Conservation (phyloP, 2,888 invertebrate species). For the Bruchidius siliquastri region DNA sequence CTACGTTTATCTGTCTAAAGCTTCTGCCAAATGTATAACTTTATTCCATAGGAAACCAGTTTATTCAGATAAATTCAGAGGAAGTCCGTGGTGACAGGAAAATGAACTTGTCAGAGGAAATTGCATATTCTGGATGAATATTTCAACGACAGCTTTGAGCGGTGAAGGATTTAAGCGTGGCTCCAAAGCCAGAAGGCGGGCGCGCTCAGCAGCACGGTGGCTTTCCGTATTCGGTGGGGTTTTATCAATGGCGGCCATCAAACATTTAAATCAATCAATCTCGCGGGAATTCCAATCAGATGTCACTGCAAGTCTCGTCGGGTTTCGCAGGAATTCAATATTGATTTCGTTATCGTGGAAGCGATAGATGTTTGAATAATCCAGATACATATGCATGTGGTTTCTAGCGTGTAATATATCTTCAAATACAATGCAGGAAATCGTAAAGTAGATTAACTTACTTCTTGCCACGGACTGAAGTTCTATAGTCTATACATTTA, state of each 20-base stretch:
- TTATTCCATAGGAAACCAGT: not conserved
- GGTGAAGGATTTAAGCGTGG: not conserved
- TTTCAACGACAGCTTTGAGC: not conserved
- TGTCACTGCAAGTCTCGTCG: slow-evolving; percentile 22
- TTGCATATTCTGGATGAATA: not conserved
- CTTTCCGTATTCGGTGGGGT: not conserved
- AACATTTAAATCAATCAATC: slow-evolving; percentile 33
- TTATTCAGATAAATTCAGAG: not conserved
- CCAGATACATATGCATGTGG: not conserved
- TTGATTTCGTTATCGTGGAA: not conserved
- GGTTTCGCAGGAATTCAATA: not conserved
- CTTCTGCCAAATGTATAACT: not conserved
- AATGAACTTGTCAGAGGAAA: not conserved
- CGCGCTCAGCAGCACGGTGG: not conserved
- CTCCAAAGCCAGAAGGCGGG: not conserved
- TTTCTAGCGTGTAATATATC: not conserved
- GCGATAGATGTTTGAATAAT: not conserved
- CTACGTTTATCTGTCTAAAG: too few relatives aligned
- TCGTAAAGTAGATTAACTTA: not conserved
- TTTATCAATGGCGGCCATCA: slow-evolving; percentile 27
- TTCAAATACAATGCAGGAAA: not conserved
- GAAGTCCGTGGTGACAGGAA: not conserved
- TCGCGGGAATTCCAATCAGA: slow-evolving; percentile 28
- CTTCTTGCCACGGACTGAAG: too few relatives aligned
- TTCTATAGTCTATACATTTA: too few relatives aligned